Conservation (phyloP, 1,140 invertebrate genomes). For the Vanessa tameamea region DNA sequence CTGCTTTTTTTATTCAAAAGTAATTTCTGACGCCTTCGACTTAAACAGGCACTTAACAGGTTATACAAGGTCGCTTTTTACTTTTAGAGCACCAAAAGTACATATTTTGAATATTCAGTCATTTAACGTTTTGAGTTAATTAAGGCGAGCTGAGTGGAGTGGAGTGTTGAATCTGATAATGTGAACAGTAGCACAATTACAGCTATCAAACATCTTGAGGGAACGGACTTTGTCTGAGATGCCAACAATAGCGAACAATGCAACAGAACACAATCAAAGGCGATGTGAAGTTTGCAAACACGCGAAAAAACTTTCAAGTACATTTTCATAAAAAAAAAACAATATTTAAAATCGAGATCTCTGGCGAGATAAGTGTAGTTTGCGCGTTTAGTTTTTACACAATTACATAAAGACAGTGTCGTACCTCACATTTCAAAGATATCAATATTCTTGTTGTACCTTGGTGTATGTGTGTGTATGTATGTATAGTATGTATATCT, state of each 20-base stretch:
- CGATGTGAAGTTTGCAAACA: constrained; percentile 1
- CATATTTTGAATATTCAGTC: not conserved
- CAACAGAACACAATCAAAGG: constrained; percentile 7
- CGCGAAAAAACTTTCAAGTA: constrained; percentile 13
- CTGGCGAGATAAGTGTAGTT: not conserved
- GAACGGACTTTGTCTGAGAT: constrained; percentile 51
- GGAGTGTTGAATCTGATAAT: constrained; percentile 48
- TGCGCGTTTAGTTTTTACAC: not conserved
- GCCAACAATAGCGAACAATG: constrained; percentile 44
- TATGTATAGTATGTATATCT: no score
- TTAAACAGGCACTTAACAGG: no score
- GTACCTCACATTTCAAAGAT: no score
- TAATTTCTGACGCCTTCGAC: no score
- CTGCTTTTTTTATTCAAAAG: no score
- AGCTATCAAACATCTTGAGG: constrained; percentile 53
- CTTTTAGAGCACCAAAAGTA: not conserved
- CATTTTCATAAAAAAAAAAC: constrained; percentile 3
- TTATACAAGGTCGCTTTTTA: no score
- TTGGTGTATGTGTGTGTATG: no score
- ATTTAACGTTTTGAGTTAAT: constrained; percentile 25
- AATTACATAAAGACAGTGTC: not conserved
- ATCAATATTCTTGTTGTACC: no score
- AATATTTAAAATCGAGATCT: not conserved
- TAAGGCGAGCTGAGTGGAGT: constrained; percentile 27
- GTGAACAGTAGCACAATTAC: constrained; percentile 42